A percentile compares a stretch with the other conserved stretches of the same genome.
Conservation (phyloP, 2,888 invertebrate species). For the Halictus quadricinctus region DNA sequence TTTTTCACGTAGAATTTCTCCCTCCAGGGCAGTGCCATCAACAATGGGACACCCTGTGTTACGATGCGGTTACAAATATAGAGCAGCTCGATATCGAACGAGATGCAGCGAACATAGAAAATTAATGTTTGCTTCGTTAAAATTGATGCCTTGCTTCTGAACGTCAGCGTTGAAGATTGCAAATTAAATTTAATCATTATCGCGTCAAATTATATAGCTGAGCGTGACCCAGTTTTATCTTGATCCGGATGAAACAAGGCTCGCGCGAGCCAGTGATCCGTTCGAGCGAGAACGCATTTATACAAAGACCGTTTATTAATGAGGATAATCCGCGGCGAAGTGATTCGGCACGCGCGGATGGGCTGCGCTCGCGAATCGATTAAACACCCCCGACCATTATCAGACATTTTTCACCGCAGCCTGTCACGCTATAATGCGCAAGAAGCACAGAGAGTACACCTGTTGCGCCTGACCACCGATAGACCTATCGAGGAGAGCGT, state of each 20-base stretch:
- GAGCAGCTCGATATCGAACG: neutral
- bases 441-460: conserved; percentile 66
- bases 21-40: neutral
- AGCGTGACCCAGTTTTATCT: neutral
- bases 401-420: conserved; percentile 38
- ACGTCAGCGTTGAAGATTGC: neutral
- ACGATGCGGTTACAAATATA: neutral
- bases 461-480: conserved; percentile 66
- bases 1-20: too few relatives aligned
- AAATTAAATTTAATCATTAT: neutral
- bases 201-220: neutral
- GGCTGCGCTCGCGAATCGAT: neutral
- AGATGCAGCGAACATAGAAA: neutral
- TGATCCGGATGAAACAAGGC: neutral
- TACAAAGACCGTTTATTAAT: conserved; percentile 1
- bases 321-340: neutral
- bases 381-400: conserved; percentile 27
- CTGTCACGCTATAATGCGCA: conserved; percentile 51
- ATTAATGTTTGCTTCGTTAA: neutral
- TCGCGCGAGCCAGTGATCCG: neutral
- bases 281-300: neutral
- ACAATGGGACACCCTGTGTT: neutral
- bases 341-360: neutral
- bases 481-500: conserved; percentile 62
- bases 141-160: neutral